Conservation (phyloP, 2,888 invertebrate species). For the Hirtodrosophila alboralis region DNA sequence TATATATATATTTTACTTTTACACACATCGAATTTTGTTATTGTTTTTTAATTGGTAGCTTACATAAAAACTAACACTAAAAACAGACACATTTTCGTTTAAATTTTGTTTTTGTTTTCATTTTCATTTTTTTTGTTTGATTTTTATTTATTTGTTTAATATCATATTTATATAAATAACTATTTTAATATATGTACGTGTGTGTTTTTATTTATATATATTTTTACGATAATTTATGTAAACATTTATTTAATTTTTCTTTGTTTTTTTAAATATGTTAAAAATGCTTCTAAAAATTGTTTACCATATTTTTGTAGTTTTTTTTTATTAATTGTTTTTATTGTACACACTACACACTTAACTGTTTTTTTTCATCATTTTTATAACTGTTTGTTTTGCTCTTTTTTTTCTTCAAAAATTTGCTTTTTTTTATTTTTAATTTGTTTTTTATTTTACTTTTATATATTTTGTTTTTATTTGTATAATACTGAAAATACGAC, state of each 20-base stretch:
- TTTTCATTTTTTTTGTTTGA: too few species aligned
- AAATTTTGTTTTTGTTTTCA: slow-evolving; percentile 41
- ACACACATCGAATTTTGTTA: slow-evolving; percentile 51
- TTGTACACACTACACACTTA: slow-evolving; percentile 78
- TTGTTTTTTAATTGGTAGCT: slow-evolving; percentile 57
- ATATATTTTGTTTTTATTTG: slow-evolving; percentile 50
- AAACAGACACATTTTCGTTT: slow-evolving; percentile 80
- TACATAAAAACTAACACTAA: slow-evolving; percentile 80
- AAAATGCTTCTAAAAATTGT: slow-evolving; percentile 79
- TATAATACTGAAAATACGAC: slow-evolving; percentile 84
- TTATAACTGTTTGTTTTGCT: slow-evolving; percentile 39
- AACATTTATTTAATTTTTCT: slow-evolving; percentile 71
- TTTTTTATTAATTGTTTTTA: slow-evolving; percentile 56
- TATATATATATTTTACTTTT: slow-evolving; percentile 38
- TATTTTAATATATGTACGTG: slow-evolving; percentile 22
- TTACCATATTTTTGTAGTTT: slow-evolving; percentile 53
- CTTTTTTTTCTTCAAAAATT: slow-evolving; percentile 67
- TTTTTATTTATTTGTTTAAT: slow-evolving; percentile 31
- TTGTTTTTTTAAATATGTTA: slow-evolving; percentile 63
- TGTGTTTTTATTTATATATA: slow-evolving; percentile 34
- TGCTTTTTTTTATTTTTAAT: slow-evolving; percentile 39
- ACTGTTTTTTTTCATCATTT: slow-evolving; percentile 49
- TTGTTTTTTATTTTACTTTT: slow-evolving; percentile 25
- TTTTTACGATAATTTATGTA: slow-evolving; percentile 60
- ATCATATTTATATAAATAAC: slow-evolving; percentile 38